Evolutionary conservation across 2,113 vertebrate species (phyloP).

Genomic region (Platichthys stellatus): DNA sequence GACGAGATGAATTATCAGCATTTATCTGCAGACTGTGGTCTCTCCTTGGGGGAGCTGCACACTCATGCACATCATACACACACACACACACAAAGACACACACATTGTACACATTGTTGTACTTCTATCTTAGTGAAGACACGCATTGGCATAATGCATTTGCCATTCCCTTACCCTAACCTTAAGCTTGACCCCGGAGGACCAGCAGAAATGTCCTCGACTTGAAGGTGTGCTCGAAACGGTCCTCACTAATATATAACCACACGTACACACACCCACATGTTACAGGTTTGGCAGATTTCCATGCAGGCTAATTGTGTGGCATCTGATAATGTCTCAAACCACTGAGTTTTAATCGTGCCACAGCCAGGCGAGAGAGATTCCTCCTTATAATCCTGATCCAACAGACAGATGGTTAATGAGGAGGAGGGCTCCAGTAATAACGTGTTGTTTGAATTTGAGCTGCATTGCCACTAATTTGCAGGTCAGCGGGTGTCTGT

Average conservation of each 20-base stretch:
- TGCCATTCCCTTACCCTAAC: no score
- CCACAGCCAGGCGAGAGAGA: slow-evolving; percentile 29
- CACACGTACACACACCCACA: background rate
- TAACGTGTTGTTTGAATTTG: slow-evolving; percentile 37
- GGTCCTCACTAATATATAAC: no score
- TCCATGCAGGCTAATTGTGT: slow-evolving; percentile 72
- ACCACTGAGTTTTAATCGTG: slow-evolving; percentile 70
- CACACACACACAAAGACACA: background rate
- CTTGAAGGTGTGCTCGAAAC: no score
- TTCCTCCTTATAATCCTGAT: slow-evolving; percentile 57
- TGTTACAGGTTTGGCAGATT: slow-evolving; percentile 58
- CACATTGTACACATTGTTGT: background rate
- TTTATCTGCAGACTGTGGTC: slow-evolving; percentile 45
- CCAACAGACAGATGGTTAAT: slow-evolving; percentile 45
- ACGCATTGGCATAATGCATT: no score
- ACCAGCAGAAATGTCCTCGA: no score
- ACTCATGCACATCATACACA: slow-evolving; percentile 11
- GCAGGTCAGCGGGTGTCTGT: slow-evolving; percentile 42
- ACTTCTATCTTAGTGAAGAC: no score
- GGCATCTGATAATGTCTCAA: slow-evolving; percentile 71
- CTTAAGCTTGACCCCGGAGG: no score
- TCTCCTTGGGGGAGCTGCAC: slow-evolving; percentile 36
- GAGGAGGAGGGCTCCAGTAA: slow-evolving; percentile 38
- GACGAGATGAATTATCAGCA: slow-evolving; percentile 45
- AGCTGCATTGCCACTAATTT: slow-evolving; percentile 19